phyloP scores from a whole-genome alignment of 2,113 vertebrate genomes.

The Cheirogaleus medius region DNA sequence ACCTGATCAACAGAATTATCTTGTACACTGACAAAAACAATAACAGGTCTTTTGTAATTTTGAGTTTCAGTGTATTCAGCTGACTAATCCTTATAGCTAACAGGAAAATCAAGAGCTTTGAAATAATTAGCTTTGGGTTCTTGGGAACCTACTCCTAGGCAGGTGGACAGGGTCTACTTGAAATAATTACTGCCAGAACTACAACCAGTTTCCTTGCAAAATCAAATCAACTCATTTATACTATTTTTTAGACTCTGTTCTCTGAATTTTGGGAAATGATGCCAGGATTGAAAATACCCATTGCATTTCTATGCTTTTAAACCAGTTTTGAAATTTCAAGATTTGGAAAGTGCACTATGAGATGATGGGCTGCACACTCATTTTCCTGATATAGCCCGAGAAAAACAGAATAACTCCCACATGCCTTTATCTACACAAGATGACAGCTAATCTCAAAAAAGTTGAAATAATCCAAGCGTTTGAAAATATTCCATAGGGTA shows the following conservation, averaged over 20 bases:
- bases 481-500: slow-evolving; percentile 49
- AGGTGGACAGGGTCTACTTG: neutral
- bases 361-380: slow-evolving; percentile 64
- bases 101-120: slow-evolving; percentile 53
- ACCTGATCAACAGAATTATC: slow-evolving; percentile 60
- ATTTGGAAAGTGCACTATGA: slow-evolving; percentile 46
- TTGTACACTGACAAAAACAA: slow-evolving; percentile 54
- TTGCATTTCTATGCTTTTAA: slow-evolving; percentile 60
- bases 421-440: slow-evolving; percentile 56
- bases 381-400: slow-evolving; percentile 66
- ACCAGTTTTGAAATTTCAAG: slow-evolving; percentile 55
- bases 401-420: slow-evolving; percentile 64
- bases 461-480: slow-evolving; percentile 58
- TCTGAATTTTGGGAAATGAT: slow-evolving; percentile 46
- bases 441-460: slow-evolving; percentile 59
- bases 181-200: slow-evolving; percentile 45
- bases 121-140: slow-evolving; percentile 66
- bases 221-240: slow-evolving; percentile 50
- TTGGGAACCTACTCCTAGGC: slow-evolving; percentile 32
- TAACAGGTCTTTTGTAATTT: slow-evolving; percentile 17
- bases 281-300: slow-evolving; percentile 60
- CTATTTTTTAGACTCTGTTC: slow-evolving; percentile 5
- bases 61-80: slow-evolving; percentile 20
- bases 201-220: slow-evolving; percentile 17
- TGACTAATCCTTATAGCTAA: slow-evolving; percentile 59